Evolutionary conservation across 2,888 invertebrate genomes (phyloP).

Genomic region (Lissocephala sabroskyi): DNA sequence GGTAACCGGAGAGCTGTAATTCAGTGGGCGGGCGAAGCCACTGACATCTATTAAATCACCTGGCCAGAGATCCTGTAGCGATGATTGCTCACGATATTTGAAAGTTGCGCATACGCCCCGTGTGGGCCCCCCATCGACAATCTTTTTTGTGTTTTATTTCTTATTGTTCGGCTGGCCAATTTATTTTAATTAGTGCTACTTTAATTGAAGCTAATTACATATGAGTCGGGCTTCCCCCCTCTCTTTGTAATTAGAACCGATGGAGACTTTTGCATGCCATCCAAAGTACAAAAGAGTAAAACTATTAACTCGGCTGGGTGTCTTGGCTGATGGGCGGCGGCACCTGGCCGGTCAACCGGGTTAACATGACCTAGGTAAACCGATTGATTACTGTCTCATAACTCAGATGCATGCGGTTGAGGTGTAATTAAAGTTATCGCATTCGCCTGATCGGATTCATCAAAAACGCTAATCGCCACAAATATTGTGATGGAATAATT

Average conservation of each 20-base stretch:
- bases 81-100: slow-evolving; percentile 15
- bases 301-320: neutral
- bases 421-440: slow-evolving; percentile 14
- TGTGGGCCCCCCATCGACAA: no score
- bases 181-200: slow-evolving; percentile 31
- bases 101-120: slow-evolving; percentile 3
- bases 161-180: slow-evolving; percentile 19
- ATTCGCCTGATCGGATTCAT: slow-evolving; percentile 43
- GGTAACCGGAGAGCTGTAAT: no score
- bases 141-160: slow-evolving; percentile 16
- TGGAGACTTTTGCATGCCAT: no score
- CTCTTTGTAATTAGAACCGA: slow-evolving; percentile 27
- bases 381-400: neutral
- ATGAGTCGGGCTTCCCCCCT: no score
- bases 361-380: slow-evolving; percentile 59
- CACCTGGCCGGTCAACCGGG: slow-evolving; percentile 44
- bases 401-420: no score
- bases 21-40: no score
- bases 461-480: slow-evolving; percentile 42
- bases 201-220: slow-evolving; percentile 30
- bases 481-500: slow-evolving; percentile 50
- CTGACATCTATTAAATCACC: neutral
- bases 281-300: no score
- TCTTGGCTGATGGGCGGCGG: neutral
- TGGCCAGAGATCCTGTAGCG: slow-evolving; percentile 23